Percentiles rank a stretch among this genome's conserved stretches.
These are phyloP conservation scores for Pocillopora verrucosa DNA, from an alignment of 64 coral and sea anemone species.

Conservation along the genomic window DNA sequence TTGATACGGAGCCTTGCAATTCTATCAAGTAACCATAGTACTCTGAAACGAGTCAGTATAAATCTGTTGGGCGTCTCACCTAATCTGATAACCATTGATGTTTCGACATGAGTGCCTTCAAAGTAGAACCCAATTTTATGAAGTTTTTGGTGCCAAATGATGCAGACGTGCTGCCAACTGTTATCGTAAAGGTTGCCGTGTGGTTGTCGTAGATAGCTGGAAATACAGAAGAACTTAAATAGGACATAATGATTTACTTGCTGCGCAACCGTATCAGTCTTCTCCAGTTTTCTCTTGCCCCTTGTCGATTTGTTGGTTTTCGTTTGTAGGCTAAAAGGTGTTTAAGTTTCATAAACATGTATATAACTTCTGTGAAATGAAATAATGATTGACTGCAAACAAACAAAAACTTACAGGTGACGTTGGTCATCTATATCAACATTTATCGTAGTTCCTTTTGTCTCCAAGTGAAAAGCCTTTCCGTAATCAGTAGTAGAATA, in stretches of 20 bases:
- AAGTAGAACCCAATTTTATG: not conserved
- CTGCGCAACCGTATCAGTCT: not conserved
- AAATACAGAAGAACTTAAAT: not conserved
- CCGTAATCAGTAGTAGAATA: not conserved
- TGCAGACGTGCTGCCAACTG: constrained; percentile 36
- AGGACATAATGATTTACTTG: not conserved
- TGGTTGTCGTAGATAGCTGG: not conserved
- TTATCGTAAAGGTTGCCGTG: not conserved
- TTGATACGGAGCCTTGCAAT: no score
- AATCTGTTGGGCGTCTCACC: not conserved
- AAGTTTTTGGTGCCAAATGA: not conserved
- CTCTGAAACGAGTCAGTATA: no score
- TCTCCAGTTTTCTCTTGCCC: no score
- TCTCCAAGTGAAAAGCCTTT: not conserved
- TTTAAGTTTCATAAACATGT: no score
- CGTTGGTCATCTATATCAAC: not conserved
- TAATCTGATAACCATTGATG: not conserved
- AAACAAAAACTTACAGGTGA: not conserved
- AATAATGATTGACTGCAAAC: not conserved
- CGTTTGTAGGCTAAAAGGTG: no score
- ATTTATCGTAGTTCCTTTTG: not conserved
- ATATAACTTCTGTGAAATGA: no score
- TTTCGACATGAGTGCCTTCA: not conserved
- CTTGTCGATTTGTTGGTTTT: no score
- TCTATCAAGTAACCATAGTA: no score